phyloP scores from a whole-genome alignment of 2,888 invertebrate species.

The Helicoverpa assulta region DNA sequence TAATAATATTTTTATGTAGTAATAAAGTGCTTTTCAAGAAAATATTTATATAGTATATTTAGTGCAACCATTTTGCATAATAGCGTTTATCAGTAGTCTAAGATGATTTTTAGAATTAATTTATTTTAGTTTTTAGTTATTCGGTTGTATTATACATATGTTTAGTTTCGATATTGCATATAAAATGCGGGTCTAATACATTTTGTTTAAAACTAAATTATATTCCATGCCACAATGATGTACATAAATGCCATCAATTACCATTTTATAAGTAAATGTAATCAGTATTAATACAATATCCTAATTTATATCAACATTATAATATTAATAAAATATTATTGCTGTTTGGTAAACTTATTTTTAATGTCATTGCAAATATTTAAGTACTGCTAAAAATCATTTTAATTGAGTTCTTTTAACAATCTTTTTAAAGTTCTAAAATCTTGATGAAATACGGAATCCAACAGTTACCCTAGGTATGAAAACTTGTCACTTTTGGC shows the following conservation, averaged over 20 bases:
- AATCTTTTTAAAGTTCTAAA: too few species aligned
- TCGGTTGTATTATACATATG: constrained; percentile 78
- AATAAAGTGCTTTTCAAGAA: constrained; percentile 48
- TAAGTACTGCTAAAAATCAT: too few species aligned
- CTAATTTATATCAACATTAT: constrained; percentile 81
- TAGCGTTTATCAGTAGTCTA: constrained; percentile 51
- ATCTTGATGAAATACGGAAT: too few species aligned
- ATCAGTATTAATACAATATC: constrained; percentile 89
- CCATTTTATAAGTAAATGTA: constrained; percentile 84
- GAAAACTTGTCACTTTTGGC: too few species aligned
- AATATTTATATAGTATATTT: constrained; percentile 53
- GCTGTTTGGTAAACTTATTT: constrained; percentile 66
- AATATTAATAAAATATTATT: constrained; percentile 61
- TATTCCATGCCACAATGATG: constrained; percentile 80
- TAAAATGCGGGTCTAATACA: constrained; percentile 84
- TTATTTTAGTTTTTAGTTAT: constrained; percentile 73
- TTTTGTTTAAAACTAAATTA: constrained; percentile 80
- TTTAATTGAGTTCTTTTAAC: too few species aligned
- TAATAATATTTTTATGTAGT: constrained; percentile 61
- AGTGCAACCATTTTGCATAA: constrained; percentile 59
- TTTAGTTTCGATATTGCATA: constrained; percentile 75
- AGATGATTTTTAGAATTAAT: constrained; percentile 71
- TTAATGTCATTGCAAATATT: neutral
- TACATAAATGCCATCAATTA: constrained; percentile 87
- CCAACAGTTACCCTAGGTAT: too few species aligned